Evolutionary conservation across 2,888 invertebrate species (phyloP).

Genomic region (Thelaira solivaga): DNA sequence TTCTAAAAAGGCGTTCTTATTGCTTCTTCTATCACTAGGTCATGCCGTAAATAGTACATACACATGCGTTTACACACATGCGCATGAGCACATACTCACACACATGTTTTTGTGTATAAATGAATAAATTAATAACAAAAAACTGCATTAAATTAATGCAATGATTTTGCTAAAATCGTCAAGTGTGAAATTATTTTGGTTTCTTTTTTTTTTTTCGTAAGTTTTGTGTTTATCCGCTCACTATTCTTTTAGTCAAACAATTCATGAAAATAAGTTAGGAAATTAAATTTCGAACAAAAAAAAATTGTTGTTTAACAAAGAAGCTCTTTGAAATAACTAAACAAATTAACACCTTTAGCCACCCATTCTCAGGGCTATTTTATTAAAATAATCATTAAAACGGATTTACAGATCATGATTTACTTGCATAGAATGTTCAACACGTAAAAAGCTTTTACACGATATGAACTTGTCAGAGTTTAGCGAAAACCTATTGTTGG

Average conservation of each 20-base stretch:
- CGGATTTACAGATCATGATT: conserved; percentile 27
- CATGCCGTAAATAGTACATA: too few relatives aligned
- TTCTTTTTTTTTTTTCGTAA: conserved; percentile 59
- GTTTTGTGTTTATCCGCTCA: conserved; percentile 16
- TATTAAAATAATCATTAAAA: not conserved
- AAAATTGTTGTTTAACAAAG: conserved; percentile 23
- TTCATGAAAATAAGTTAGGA: conserved; percentile 10
- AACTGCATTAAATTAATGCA: conserved; percentile 60
- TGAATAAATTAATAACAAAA: conserved; percentile 6
- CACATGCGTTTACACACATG: too few relatives aligned
- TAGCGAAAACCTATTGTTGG: not conserved
- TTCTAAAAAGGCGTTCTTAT: too few relatives aligned
- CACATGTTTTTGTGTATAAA: not conserved
- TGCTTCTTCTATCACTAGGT: conserved; percentile 6
- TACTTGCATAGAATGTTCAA: conserved; percentile 27
- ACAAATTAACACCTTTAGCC: conserved; percentile 50
- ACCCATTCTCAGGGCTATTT: conserved; percentile 52
- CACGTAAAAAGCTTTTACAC: not conserved
- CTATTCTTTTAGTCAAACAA: conserved; percentile 6
- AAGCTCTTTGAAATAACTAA: conserved; percentile 8
- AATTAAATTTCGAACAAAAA: conserved; percentile 2
- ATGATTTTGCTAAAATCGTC: conserved; percentile 61
- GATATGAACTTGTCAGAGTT: not conserved
- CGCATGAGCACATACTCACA: too few relatives aligned
- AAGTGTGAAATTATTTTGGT: conserved; percentile 61